A percentile compares a stretch with the other conserved stretches of the same genome.
Evolutionary conservation across 2,113 vertebrate genomes (phyloP).

Genomic region (Epinephelus fuscoguttatus): DNA sequence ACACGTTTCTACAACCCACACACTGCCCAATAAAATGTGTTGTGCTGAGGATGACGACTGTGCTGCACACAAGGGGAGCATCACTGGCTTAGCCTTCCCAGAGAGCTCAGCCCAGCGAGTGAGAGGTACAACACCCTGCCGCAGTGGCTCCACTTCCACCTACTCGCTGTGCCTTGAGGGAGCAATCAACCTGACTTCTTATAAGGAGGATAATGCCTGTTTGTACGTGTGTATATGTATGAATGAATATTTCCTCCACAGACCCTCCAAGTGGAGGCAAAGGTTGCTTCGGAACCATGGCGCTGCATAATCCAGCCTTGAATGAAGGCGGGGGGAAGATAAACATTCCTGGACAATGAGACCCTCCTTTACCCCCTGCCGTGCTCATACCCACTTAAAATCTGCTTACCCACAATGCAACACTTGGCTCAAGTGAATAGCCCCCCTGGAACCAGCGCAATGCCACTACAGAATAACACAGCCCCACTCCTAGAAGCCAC

Average conservation of each 20-base stretch:
- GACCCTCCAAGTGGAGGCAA: constrained; percentile 79
- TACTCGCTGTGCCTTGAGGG: constrained; percentile 40
- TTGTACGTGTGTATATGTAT: constrained; percentile 61
- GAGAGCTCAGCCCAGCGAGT: constrained; percentile 31
- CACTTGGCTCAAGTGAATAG: constrained; percentile 66
- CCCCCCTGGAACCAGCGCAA: constrained; percentile 58
- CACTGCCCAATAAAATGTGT: constrained; percentile 62
- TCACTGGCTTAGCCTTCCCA: constrained; percentile 56
- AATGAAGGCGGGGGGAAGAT: constrained; percentile 58
- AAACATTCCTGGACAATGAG: constrained; percentile 84
- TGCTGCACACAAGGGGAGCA: constrained; percentile 49
- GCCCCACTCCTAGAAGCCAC: constrained; percentile 68
- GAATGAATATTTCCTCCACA: constrained; percentile 70
- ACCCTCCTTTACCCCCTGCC: constrained; percentile 76
- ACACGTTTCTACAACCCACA: constrained; percentile 68
- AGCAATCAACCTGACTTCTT: constrained; percentile 61
- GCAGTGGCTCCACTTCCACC: constrained; percentile 54
- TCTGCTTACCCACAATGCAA: constrained; percentile 70
- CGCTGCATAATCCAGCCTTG: constrained; percentile 74
- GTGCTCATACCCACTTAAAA: constrained; percentile 77
- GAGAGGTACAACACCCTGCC: constrained; percentile 43
- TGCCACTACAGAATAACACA: constrained; percentile 66
- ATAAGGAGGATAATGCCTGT: constrained; percentile 56
- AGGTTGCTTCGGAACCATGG: constrained; percentile 72
- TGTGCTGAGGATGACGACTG: constrained; percentile 58